phyloP scores from a whole-genome alignment of 2,888 invertebrate genomes.

The Lutraria lutraria region DNA sequence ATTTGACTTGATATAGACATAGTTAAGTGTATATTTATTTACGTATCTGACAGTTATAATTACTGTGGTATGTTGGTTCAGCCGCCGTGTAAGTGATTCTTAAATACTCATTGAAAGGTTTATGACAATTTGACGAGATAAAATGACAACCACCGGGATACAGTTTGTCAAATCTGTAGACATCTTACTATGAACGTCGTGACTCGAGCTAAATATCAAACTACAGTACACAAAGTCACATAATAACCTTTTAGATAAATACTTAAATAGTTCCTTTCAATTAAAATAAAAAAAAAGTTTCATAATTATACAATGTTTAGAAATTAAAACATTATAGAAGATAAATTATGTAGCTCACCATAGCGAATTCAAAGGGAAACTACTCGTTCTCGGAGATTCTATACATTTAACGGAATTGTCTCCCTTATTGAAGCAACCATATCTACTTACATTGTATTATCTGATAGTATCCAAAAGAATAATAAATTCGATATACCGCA shows the following conservation, averaged over 20 bases:
- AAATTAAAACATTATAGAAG: neutral
- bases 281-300: neutral
- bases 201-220: neutral
- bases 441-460: neutral
- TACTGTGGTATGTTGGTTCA: slow-evolving; percentile 35
- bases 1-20: slow-evolving; percentile 24
- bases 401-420: neutral
- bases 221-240: neutral
- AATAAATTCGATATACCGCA: neutral
- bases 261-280: neutral
- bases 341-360: neutral
- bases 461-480: neutral
- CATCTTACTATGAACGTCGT: neutral
- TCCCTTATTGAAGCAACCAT: neutral
- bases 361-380: neutral
- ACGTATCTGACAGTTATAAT: slow-evolving; percentile 26
- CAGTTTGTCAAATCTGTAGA: neutral
- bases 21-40: slow-evolving; percentile 16
- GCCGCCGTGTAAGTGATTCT: slow-evolving; percentile 43
- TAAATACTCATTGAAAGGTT: slow-evolving; percentile 47
- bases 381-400: neutral
- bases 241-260: neutral
- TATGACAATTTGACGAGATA: slow-evolving; percentile 41
- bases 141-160: slow-evolving; percentile 30
- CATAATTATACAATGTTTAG: neutral